phyloP scores from a whole-genome alignment of 2,113 vertebrate species.

The Colistium nudipinnis region DNA sequence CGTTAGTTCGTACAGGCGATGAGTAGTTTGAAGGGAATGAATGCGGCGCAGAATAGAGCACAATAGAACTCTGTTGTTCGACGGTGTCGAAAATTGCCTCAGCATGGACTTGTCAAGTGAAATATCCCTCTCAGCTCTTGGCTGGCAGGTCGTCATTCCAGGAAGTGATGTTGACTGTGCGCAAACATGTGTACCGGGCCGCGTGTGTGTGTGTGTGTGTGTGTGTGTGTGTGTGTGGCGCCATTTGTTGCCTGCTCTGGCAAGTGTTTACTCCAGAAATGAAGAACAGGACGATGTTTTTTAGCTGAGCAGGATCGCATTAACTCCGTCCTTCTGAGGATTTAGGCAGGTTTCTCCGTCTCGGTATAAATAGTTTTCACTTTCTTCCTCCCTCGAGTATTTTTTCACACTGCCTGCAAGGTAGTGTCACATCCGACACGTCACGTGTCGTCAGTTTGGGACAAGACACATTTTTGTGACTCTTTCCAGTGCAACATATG shows the following conservation, averaged over 20 bases:
- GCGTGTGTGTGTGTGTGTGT: not conserved
- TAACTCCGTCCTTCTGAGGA: slow-evolving; percentile 14
- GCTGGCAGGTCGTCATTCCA: slow-evolving; percentile 38
- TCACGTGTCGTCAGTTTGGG: slow-evolving; percentile 29
- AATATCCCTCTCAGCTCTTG: slow-evolving; percentile 58
- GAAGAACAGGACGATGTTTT: slow-evolving; percentile 24
- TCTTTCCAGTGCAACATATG: slow-evolving; percentile 15
- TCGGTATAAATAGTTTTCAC: slow-evolving; percentile 32
- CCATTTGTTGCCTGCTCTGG: slow-evolving; percentile 6
- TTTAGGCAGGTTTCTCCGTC: slow-evolving; percentile 12
- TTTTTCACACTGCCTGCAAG: slow-evolving; percentile 26
- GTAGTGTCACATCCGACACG: slow-evolving; percentile 22
- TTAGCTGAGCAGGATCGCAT: slow-evolving; percentile 14
- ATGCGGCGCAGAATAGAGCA: slow-evolving; percentile 38
- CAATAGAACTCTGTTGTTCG: slow-evolving; percentile 66
- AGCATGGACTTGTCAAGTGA: slow-evolving; percentile 63
- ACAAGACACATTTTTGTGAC: slow-evolving; percentile 15
- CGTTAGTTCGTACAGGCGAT: slow-evolving; percentile 16
- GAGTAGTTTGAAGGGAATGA: slow-evolving; percentile 21
- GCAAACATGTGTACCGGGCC: slow-evolving; percentile 30
- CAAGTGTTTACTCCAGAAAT: not conserved
- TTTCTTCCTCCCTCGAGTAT: not conserved
- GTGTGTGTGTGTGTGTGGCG: slow-evolving; percentile 1
- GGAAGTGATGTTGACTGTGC: slow-evolving; percentile 37
- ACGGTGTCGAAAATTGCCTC: slow-evolving; percentile 62